Evolutionary conservation across 2,113 vertebrate genomes (phyloP), one percentile per base, ranked within the genome.

Genomic region (Apeltes quadracus): DNA sequence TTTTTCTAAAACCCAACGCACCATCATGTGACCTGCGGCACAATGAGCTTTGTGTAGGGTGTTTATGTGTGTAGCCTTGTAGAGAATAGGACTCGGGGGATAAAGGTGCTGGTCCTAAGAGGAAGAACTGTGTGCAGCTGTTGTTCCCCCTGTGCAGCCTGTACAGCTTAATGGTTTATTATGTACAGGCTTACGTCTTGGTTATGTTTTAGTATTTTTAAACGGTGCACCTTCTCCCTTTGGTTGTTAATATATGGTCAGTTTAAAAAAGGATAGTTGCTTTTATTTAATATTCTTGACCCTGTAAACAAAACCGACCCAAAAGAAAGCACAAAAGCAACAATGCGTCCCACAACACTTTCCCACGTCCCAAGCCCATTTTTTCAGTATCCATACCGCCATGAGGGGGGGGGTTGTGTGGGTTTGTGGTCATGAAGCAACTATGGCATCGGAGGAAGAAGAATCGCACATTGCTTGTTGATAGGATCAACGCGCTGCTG

Each of bases 11-110:
- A 51, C 61, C 48, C 23, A 36, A 55, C 11, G 29, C 56, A 56
- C 38, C 5, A 41, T 85, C 82, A 87, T 74, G 78, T 85, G 87
- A 89, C 78, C 25, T 7, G 55, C 51, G 59, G 39, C 7, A 32
- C 27, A 63, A 1, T 53, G 44, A 2, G 34, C 56, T 34, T 16
- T 2, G 41, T 18, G 16, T 25, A 0, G 41, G 14, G 39, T 65
- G 15, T 66, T 71, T 53, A 2, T 67, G 36, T 50, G 29, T 56
- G 63, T 23, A 15, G 27, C 43, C 32, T 57, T 25, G 43, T 50
- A n/a, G 4, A 34, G 6, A 36, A 65, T 27, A 46, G 61, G 25
- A 61, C 43, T 39, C 22, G 48, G 25, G 13, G 11, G 11, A 68
- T 62, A 39, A 66, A 61, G 22, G 12, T n/a, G 5, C 68, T 56